phyloP scores from a whole-genome alignment of 2,797 vertebrate species.

The Esox masquinongy region DNA sequence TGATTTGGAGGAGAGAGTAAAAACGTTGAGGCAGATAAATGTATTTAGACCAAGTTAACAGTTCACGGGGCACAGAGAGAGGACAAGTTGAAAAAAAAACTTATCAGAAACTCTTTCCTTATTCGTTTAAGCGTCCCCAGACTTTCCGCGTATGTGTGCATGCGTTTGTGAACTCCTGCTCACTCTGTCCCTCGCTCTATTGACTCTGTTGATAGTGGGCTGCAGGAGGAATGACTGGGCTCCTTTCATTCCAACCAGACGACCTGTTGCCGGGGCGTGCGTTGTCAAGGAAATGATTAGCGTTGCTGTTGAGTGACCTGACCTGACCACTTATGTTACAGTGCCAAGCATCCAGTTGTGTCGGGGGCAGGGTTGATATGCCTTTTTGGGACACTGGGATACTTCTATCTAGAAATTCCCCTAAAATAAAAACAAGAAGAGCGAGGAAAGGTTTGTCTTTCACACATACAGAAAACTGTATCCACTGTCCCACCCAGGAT shows the following conservation, averaged over 20 bases:
- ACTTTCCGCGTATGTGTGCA: constrained; percentile 27
- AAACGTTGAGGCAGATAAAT: constrained; percentile 26
- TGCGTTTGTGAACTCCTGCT: constrained; percentile 6
- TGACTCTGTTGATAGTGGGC: constrained; percentile 56
- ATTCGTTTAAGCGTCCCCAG: background rate
- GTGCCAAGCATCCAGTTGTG: too few species aligned
- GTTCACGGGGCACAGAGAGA: constrained; percentile 53
- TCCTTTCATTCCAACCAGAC: constrained; percentile 61
- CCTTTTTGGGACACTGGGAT: too few species aligned
- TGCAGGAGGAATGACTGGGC: constrained; percentile 50
- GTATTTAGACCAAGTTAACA: constrained; percentile 54
- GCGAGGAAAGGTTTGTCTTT: too few species aligned
- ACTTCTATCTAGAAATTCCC: too few species aligned
- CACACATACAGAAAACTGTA: too few species aligned
- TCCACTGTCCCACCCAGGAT: too few species aligned
- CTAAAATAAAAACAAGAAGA: too few species aligned
- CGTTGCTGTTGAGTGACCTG: constrained; percentile 28
- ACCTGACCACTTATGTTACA: constrained; percentile 39
- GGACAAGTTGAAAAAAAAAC: constrained; percentile 11
- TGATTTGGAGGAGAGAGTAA: constrained; percentile 45
- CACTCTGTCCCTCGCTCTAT: constrained; percentile 25
- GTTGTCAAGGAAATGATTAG: constrained; percentile 48
- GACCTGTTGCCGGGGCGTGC: constrained; percentile 55
- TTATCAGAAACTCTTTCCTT: background rate
- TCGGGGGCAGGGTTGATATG: too few species aligned